A percentile compares a stretch with the other conserved stretches of the same genome.
These are phyloP conservation scores for Gymnopithys bicolor DNA, from an alignment of 2,797 vertebrate genomes.

Conservation along the genomic window DNA sequence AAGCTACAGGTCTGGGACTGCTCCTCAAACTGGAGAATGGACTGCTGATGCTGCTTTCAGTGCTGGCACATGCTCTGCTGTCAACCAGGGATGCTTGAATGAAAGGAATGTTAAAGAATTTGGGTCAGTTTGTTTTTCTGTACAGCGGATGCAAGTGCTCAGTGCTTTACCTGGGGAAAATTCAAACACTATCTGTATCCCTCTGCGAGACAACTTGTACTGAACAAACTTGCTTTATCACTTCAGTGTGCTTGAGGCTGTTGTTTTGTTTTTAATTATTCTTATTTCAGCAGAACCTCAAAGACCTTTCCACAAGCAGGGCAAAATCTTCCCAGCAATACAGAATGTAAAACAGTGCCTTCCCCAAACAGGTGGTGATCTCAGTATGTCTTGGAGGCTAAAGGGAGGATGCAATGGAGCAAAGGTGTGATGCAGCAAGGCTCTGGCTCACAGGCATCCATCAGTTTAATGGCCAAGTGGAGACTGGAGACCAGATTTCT, in stretches of 20 bases:
- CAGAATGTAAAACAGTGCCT: background rate
- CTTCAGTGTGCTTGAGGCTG: background rate
- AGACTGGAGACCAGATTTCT: background rate
- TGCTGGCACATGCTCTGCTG: background rate
- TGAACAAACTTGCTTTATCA: background rate
- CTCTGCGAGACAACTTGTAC: background rate
- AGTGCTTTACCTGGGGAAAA: background rate
- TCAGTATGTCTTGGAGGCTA: background rate
- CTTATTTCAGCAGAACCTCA: conserved; percentile 1
- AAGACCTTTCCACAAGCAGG: background rate
- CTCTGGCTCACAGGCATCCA: background rate
- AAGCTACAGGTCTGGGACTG: background rate
- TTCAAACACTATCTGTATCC: background rate
- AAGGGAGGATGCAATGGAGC: background rate
- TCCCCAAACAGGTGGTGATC: background rate
- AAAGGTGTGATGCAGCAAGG: background rate
- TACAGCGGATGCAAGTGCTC: background rate
- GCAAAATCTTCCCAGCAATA: background rate
- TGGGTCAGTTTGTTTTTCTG: background rate
- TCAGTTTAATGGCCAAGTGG: background rate
- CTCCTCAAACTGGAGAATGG: background rate
- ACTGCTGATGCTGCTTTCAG: background rate
- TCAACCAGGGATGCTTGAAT: background rate
- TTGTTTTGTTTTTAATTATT: background rate
- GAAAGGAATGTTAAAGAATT: background rate